Evolutionary conservation across 2,113 vertebrate genomes (phyloP).

Genomic region (Atherinomorus stipes): DNA sequence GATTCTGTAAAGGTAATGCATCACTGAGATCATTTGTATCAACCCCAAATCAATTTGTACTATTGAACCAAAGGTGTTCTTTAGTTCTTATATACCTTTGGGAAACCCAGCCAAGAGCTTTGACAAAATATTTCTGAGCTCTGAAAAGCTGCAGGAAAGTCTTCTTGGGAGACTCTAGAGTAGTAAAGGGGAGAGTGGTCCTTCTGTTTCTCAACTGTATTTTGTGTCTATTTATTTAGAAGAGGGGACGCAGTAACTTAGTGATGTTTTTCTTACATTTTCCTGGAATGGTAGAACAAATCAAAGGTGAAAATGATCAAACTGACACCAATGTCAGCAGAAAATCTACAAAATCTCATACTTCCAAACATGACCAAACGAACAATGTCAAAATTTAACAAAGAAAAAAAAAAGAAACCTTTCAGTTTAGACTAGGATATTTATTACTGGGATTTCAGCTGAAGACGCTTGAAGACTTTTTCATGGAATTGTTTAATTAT

Average conservation of each 20-base stretch:
- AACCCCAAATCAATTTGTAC: slow-evolving; percentile 42
- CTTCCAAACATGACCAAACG: slow-evolving; percentile 86
- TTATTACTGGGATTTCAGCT: slow-evolving; percentile 95
- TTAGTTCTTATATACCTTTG: slow-evolving; percentile 11
- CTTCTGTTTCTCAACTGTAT: slow-evolving; percentile 87
- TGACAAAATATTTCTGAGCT: slow-evolving; percentile 30
- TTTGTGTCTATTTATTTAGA: slow-evolving; percentile 88
- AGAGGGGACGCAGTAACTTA: slow-evolving; percentile 88
- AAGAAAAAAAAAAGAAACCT: slow-evolving; percentile 83
- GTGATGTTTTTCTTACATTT: slow-evolving; percentile 91
- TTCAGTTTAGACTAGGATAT: slow-evolving; percentile 94
- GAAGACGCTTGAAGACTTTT: slow-evolving; percentile 95
- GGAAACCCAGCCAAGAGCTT: slow-evolving; percentile 46
- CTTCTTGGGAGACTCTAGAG: slow-evolving; percentile 71
- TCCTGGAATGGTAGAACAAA: slow-evolving; percentile 88
- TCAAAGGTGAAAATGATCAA: slow-evolving; percentile 81
- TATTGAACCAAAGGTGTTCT: slow-evolving; percentile 34
- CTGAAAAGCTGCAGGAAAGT: slow-evolving; percentile 66
- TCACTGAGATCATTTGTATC: slow-evolving; percentile 40
- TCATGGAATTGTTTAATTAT: slow-evolving; percentile 99
- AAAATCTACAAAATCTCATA: slow-evolving; percentile 81
- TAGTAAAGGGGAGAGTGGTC: slow-evolving; percentile 80
- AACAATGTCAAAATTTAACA: slow-evolving; percentile 83
- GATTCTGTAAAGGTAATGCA: slow-evolving; percentile 37
- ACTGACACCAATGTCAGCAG: slow-evolving; percentile 75